A percentile compares a stretch with the other conserved stretches of the same genome.
These are phyloP conservation scores for Pluvialis apricaria DNA, from an alignment of 2,113 vertebrate species.

Conservation along the genomic window DNA sequence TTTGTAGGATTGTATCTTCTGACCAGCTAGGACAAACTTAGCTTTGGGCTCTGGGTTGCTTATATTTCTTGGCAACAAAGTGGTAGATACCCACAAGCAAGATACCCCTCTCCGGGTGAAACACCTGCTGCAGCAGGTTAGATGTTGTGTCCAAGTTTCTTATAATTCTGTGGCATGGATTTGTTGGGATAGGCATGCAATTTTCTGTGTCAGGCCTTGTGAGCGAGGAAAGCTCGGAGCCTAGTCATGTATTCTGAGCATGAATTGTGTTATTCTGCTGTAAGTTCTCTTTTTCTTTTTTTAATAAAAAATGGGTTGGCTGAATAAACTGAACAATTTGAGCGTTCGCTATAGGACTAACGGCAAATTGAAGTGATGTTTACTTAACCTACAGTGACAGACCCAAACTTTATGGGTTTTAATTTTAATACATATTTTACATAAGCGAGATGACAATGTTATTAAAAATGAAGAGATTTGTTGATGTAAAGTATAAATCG, in stretches of 20 bases:
- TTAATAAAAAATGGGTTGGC: neutral
- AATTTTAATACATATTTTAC: neutral
- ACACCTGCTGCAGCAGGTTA: neutral
- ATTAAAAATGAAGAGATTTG: neutral
- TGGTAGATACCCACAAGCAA: neutral
- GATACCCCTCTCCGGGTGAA: neutral
- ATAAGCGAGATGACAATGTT: conserved; percentile 7
- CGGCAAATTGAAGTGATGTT: neutral
- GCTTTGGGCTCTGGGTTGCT: neutral
- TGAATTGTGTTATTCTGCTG: neutral
- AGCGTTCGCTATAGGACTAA: neutral
- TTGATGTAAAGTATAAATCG: neutral
- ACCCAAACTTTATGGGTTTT: neutral
- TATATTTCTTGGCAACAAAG: neutral
- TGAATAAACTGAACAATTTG: neutral
- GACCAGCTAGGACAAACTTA: neutral
- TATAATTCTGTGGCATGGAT: rapidly evolving
- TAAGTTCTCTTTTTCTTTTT: neutral
- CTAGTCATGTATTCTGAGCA: neutral
- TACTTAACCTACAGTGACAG: neutral
- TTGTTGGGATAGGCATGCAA: neutral
- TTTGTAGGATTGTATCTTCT: neutral
- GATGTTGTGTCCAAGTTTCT: neutral
- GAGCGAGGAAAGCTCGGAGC: neutral
- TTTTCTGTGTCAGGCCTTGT: neutral